Conservation (phyloP, 2,113 vertebrate species). For the Psittacula cyanocephala region DNA sequence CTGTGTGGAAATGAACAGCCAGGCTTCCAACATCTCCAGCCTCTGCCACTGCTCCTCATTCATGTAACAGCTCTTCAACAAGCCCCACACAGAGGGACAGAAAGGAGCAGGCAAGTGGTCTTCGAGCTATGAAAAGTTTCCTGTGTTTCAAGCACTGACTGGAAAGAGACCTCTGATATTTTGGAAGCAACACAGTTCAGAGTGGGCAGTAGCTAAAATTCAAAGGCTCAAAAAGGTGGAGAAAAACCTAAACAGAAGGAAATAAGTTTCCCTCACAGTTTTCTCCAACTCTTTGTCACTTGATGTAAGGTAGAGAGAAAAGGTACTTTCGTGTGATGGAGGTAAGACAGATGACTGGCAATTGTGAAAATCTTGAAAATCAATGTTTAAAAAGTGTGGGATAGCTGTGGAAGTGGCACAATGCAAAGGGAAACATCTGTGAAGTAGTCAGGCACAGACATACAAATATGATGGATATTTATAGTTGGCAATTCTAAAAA, state of each 20-base stretch:
- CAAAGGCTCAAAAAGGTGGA: neutral
- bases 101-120: neutral
- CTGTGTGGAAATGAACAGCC: neutral
- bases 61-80: neutral
- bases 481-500: slow-evolving; percentile 37
- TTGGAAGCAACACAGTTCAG: neutral
- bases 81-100: fast-evolving
- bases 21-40: neutral
- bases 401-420: neutral
- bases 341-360: neutral
- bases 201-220: neutral
- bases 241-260: neutral
- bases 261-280: neutral
- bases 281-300: neutral
- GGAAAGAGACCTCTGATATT: neutral
- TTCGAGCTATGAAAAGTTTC: neutral
- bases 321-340: neutral
- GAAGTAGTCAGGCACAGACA: slow-evolving; percentile 28
- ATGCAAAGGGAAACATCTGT: neutral
- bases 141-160: neutral
- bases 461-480: slow-evolving; percentile 37
- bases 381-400: neutral
- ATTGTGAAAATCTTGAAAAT: neutral
- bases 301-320: neutral
- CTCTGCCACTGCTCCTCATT: neutral